phyloP scores from a whole-genome alignment of 2,797 vertebrate species.

The Apogon hyalosoma region DNA sequence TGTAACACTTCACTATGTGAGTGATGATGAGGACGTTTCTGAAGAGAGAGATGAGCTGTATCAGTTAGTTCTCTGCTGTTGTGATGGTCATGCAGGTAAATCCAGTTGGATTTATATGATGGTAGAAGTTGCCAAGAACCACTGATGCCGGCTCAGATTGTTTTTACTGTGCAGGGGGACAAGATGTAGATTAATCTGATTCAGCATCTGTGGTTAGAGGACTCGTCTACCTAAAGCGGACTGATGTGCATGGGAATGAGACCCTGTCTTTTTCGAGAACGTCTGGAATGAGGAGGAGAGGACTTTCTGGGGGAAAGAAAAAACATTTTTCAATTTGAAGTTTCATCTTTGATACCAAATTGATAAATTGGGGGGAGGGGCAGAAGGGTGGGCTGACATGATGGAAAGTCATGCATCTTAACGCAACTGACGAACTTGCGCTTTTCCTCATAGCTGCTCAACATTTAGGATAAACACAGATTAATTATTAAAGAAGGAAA shows the following conservation, averaged over 20 bases:
- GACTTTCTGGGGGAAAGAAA: slow-evolving; percentile 38
- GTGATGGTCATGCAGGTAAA: slow-evolving; percentile 73
- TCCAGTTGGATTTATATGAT: slow-evolving; percentile 25
- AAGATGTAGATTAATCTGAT: slow-evolving; percentile 31
- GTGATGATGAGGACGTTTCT: slow-evolving; percentile 55
- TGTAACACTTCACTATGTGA: slow-evolving; percentile 33
- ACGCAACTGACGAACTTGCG: slow-evolving; percentile 78
- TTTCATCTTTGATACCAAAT: slow-evolving; percentile 50
- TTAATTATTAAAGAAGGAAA: background rate
- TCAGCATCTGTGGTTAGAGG: slow-evolving; percentile 62
- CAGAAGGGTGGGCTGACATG: slow-evolving; percentile 64
- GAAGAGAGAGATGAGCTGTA: slow-evolving; percentile 59
- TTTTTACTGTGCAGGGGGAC: slow-evolving; percentile 4
- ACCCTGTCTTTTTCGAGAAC: slow-evolving; percentile 50
- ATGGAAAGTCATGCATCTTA: slow-evolving; percentile 75
- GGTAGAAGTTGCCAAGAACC: slow-evolving; percentile 49
- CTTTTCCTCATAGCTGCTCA: slow-evolving; percentile 67
- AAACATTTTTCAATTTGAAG: slow-evolving; percentile 51
- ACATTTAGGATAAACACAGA: slow-evolving; percentile 1
- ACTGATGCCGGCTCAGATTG: slow-evolving; percentile 58
- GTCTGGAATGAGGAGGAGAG: slow-evolving; percentile 54
- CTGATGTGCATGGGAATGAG: slow-evolving; percentile 66
- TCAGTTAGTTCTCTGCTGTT: slow-evolving; percentile 53
- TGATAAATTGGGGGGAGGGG: slow-evolving; percentile 51
- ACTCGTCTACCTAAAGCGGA: slow-evolving; percentile 52